Evolutionary conservation across 2,113 vertebrate genomes (phyloP).

Genomic region (Clarias magur): DNA sequence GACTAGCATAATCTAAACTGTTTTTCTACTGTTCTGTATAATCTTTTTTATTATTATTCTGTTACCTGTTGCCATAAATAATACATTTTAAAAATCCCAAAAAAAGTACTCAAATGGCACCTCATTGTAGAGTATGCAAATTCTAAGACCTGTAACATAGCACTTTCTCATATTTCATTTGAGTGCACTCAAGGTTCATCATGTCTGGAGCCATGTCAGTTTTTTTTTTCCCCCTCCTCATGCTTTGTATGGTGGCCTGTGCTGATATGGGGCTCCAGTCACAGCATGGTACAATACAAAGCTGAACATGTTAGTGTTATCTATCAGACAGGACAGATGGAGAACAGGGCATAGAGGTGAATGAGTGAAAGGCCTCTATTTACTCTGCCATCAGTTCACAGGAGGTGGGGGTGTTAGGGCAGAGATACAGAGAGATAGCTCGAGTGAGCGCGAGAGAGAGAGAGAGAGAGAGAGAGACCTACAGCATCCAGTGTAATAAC

Average conservation of each 20-base stretch:
- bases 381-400: conserved; percentile 53
- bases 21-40: background rate
- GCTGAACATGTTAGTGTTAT: conserved; percentile 34
- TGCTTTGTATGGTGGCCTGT: conserved; percentile 17
- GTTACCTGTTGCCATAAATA: background rate
- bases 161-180: background rate
- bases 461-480: background rate
- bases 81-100: background rate
- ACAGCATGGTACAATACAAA: conserved; percentile 7
- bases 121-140: background rate
- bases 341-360: conserved; percentile 54
- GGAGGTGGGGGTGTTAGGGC: background rate
- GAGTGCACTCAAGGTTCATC: background rate
- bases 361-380: conserved; percentile 60
- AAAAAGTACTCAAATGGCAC: background rate
- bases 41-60: background rate
- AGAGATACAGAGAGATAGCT: background rate
- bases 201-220: background rate
- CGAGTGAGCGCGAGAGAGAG: background rate
- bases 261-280: conserved; percentile 13
- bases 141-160: background rate
- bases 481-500: background rate
- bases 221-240: background rate
- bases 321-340: conserved; percentile 40
- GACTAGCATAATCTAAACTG: background rate